A percentile compares a stretch with the other conserved stretches of the same genome.
Conservation (phyloP, 2,888 invertebrate genomes). For the Cosmia pyralina region DNA sequence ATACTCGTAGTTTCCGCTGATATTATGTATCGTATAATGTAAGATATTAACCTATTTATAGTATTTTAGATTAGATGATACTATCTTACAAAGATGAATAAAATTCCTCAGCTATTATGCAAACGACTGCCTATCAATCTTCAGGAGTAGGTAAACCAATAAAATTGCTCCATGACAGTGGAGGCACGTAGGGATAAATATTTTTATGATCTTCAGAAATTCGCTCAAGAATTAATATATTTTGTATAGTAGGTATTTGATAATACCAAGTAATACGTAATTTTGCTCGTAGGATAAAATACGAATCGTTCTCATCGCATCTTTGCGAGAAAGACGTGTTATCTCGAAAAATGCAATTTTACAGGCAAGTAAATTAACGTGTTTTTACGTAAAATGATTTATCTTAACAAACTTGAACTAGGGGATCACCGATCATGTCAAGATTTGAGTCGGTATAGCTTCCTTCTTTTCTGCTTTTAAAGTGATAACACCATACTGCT, state of each 20-base stretch:
- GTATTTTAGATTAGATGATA: not conserved
- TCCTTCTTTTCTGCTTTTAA: not conserved
- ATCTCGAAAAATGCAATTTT: too few relatives aligned
- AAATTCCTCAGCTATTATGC: constrained; percentile 18
- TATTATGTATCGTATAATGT: not conserved
- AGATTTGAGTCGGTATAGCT: not conserved
- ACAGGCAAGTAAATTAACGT: too few relatives aligned
- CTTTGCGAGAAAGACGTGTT: too few relatives aligned
- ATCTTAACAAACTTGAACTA: too few relatives aligned
- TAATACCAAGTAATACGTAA: not conserved
- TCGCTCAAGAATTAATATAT: constrained; percentile 10
- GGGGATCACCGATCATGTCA: not conserved
- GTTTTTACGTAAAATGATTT: too few relatives aligned
- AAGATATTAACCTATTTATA: not conserved
- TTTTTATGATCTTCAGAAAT: constrained; percentile 42
- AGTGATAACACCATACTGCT: not conserved
- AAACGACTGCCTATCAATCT: constrained; percentile 50
- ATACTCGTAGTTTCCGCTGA: not conserved
- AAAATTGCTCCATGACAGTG: constrained; percentile 22
- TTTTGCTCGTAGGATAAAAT: not conserved
- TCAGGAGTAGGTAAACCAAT: constrained; percentile 39
- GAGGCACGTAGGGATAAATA: constrained; percentile 31
- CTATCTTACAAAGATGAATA: constrained; percentile 1
- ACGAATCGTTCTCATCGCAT: too few relatives aligned
- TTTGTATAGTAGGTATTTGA: not conserved